A percentile compares a stretch with the other conserved stretches of the same genome.
Evolutionary conservation across 2,797 vertebrate species (phyloP).

Genomic region (Oreochromis grahami): DNA sequence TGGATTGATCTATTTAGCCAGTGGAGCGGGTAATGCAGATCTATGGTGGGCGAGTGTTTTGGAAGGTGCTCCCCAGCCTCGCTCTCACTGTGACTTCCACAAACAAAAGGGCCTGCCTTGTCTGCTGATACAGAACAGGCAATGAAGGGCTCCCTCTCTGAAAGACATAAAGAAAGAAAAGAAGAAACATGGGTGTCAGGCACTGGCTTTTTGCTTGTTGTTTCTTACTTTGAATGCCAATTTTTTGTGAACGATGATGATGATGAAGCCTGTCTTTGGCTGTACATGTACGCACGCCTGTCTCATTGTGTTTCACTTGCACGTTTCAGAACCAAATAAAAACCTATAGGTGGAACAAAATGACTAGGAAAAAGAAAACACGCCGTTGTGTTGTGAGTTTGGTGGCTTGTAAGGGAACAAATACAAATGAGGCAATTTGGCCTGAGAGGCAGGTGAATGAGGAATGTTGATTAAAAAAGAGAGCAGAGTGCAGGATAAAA

Average conservation of each 20-base stretch:
- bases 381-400: not conserved
- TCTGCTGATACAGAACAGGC: slow-evolving; percentile 77
- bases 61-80: slow-evolving; percentile 63
- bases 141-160: slow-evolving; percentile 79
- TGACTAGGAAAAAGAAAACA: not conserved
- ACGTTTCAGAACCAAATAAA: slow-evolving; percentile 61
- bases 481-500: slow-evolving; percentile 60
- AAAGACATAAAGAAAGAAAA: slow-evolving; percentile 80
- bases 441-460: slow-evolving; percentile 58
- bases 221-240: slow-evolving; percentile 62
- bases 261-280: not conserved
- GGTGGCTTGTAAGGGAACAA: slow-evolving; percentile 24
- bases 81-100: slow-evolving; percentile 73
- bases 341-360: slow-evolving; percentile 41
- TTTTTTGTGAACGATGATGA: slow-evolving; percentile 32
- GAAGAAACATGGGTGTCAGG: slow-evolving; percentile 71
- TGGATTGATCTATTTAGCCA: slow-evolving; percentile 59
- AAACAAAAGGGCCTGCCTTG: slow-evolving; percentile 79
- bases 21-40: slow-evolving; percentile 66
- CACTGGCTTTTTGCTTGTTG: slow-evolving; percentile 48
- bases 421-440: slow-evolving; percentile 61
- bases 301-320: not conserved
- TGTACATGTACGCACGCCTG: not conserved
- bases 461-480: slow-evolving; percentile 62
- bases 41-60: slow-evolving; percentile 64